These are phyloP conservation scores for Paralichthys olivaceus DNA, from an alignment of 2,113 vertebrate genomes.

Conservation along the genomic window DNA sequence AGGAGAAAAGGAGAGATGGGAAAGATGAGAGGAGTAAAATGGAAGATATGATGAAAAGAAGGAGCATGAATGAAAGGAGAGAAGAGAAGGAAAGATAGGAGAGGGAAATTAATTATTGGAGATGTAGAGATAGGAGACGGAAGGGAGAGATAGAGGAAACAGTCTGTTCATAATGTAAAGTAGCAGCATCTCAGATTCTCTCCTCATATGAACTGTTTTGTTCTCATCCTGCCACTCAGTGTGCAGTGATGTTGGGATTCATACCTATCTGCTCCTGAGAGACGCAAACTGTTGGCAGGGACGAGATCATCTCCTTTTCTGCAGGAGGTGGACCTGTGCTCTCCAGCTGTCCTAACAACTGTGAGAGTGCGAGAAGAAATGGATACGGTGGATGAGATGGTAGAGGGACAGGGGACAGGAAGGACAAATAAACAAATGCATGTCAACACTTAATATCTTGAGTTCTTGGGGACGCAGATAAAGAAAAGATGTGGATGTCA, in stretches of 20 bases:
- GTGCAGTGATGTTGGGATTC: conserved; percentile 42
- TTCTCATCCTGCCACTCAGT: background rate
- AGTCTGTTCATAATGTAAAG: background rate
- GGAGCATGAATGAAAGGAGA: background rate
- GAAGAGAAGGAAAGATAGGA: background rate
- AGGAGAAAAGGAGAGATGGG: too few species aligned
- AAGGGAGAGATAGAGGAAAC: background rate
- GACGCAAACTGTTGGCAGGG: conserved; percentile 90
- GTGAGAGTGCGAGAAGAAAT: conserved; percentile 16
- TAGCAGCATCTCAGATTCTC: too few species aligned
- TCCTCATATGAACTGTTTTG: background rate
- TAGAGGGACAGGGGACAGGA: background rate
- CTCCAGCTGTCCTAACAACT: conserved; percentile 92
- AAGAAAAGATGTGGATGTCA: background rate
- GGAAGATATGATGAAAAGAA: too few species aligned
- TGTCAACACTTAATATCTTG: background rate
- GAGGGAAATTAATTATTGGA: background rate
- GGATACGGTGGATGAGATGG: conserved; percentile 1
- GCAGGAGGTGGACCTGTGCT: conserved; percentile 91
- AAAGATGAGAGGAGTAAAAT: too few species aligned
- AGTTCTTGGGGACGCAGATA: background rate
- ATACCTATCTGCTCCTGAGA: conserved; percentile 93
- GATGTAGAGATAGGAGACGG: background rate
- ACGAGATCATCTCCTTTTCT: conserved; percentile 91
- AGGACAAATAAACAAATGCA: background rate